phyloP scores from a whole-genome alignment of 2,113 vertebrate genomes.

The Salvelinus sp. region DNA sequence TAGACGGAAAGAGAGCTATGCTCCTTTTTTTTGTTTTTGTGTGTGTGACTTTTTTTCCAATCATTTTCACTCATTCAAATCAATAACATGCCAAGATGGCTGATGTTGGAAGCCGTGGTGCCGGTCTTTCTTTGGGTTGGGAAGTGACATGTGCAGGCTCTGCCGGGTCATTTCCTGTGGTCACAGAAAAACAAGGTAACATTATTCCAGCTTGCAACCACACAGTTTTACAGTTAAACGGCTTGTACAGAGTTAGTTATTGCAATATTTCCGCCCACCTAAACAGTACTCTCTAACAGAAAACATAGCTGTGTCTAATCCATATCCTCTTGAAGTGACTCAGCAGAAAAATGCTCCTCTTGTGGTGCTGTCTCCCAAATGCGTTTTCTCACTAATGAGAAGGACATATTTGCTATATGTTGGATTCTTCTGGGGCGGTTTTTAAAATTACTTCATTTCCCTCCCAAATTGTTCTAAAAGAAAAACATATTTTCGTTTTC shows the following conservation, averaged over 20 bases:
- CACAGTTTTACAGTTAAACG: constrained; percentile 26
- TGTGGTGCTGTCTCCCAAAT: constrained; percentile 31
- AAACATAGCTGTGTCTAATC: constrained; percentile 32
- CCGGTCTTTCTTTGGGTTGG: constrained; percentile 1
- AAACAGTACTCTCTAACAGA: constrained; percentile 14
- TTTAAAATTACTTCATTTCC: constrained; percentile 59
- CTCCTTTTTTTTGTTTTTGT: constrained; percentile 3
- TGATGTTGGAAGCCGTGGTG: not conserved
- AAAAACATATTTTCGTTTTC: not conserved
- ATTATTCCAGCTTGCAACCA: constrained; percentile 37
- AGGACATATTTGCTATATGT: constrained; percentile 30
- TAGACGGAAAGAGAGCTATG: constrained; percentile 8
- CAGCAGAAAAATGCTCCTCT: constrained; percentile 43
- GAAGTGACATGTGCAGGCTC: constrained; percentile 38
- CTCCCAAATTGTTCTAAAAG: constrained; percentile 37
- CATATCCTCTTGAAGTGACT: constrained; percentile 53
- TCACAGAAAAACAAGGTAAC: constrained; percentile 39
- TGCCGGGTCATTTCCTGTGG: constrained; percentile 39
- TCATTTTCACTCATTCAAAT: constrained; percentile 41
- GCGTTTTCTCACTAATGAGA: constrained; percentile 58
- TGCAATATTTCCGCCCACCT: constrained; percentile 40
- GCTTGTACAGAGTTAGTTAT: constrained; percentile 43
- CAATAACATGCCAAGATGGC: constrained; percentile 30
- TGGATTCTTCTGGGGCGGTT: constrained; percentile 55
- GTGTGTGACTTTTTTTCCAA: constrained; percentile 46